Evolutionary conservation across 2,113 vertebrate genomes (phyloP).

Genomic region (Peromyscus leucopus): DNA sequence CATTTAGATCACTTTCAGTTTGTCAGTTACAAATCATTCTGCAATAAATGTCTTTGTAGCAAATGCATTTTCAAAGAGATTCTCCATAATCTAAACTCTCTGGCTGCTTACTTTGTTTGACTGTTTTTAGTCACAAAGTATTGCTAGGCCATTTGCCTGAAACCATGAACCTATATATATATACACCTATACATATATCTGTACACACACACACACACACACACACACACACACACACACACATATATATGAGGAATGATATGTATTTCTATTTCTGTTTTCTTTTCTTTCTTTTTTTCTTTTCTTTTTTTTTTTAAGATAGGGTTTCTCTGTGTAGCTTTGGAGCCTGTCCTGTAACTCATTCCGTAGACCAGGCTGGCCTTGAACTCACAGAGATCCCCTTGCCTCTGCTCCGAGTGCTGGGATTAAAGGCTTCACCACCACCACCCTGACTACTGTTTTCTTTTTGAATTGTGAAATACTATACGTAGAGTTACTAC

Average conservation of each 20-base stretch:
- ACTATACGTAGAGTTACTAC: neutral
- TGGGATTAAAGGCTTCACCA: neutral
- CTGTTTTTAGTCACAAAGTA: slow-evolving; percentile 25
- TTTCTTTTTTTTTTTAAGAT: neutral
- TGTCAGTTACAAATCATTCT: slow-evolving; percentile 43
- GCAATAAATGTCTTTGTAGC: neutral
- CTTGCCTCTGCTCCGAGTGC: neutral
- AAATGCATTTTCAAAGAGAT: slow-evolving; percentile 32
- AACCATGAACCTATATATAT: slow-evolving; percentile 2
- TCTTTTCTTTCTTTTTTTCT: too few relatives aligned
- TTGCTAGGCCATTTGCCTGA: neutral
- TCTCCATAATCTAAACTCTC: slow-evolving; percentile 3
- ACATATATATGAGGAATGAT: neutral
- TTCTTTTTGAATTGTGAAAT: neutral
- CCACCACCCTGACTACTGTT: neutral
- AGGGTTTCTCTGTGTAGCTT: neutral
- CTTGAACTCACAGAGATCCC: neutral
- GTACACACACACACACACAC: too few relatives aligned
- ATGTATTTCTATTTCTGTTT: slow-evolving; percentile 23
- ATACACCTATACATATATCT: neutral
- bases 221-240: too few relatives aligned
- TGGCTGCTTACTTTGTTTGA: neutral
- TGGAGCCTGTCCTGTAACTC: neutral
- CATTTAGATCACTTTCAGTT: slow-evolving; percentile 31
- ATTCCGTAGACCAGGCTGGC: neutral